Conservation (phyloP, 92 coral and sea anemone species). For the Zoanthus sociatus region DNA sequence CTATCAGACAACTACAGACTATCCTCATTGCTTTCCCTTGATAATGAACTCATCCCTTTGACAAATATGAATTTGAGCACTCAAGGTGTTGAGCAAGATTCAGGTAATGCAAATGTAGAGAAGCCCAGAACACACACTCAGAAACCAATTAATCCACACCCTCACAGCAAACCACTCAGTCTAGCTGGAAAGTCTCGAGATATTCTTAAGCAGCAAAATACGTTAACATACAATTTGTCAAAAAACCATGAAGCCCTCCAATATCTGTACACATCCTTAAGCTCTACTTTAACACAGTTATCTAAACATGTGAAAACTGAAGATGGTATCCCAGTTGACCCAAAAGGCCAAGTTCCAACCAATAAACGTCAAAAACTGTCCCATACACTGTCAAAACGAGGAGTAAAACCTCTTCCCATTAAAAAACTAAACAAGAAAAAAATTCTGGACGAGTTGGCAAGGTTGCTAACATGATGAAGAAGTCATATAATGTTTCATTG, state of each 20-base stretch:
- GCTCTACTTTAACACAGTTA: not conserved
- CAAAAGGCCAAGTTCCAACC: slow-evolving; percentile 8
- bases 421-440: not conserved
- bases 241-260: slow-evolving; percentile 5
- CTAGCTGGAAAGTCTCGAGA: slow-evolving; percentile 46
- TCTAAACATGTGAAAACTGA: not conserved
- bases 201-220: slow-evolving; percentile 28
- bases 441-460: not conserved
- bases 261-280: not conserved
- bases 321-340: not conserved
- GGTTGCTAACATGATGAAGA: not conserved
- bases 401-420: not conserved
- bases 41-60: slow-evolving; percentile 31
- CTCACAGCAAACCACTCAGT: slow-evolving; percentile 29
- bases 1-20: slow-evolving; percentile 40
- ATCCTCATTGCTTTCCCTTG: slow-evolving; percentile 24
- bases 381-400: not conserved
- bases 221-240: not conserved
- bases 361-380: not conserved
- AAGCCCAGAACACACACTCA: not conserved
- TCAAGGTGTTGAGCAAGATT: not conserved
- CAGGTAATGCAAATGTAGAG: not conserved
- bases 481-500: not conserved
- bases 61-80: not conserved
- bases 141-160: slow-evolving; percentile 15